A percentile compares a stretch with the other conserved stretches of the same genome.
Conservation (phyloP, 2,797 vertebrate genomes). For the Eulemur rubriventer region DNA sequence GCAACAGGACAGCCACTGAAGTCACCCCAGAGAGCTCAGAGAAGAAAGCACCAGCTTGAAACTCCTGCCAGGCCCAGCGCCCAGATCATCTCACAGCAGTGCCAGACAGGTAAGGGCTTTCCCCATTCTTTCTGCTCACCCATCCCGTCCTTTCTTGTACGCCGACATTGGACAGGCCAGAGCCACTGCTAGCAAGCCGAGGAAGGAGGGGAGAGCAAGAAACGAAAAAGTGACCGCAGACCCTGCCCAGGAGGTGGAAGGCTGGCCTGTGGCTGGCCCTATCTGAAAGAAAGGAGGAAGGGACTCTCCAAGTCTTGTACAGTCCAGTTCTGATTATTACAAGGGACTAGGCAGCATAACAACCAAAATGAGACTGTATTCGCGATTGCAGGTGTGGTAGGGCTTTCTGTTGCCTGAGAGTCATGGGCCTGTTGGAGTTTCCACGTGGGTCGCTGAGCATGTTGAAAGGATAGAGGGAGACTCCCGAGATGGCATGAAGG, state of each 20-base stretch:
- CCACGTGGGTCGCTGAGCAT: neutral
- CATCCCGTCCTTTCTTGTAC: neutral
- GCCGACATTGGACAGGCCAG: neutral
- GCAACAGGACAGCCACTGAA: neutral
- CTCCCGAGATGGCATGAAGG: neutral
- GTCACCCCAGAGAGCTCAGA: neutral
- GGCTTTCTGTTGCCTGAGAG: neutral
- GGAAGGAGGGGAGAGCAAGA: neutral
- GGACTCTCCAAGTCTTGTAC: neutral
- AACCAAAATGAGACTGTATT: neutral
- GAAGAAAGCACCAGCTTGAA: neutral
- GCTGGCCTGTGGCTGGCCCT: neutral
- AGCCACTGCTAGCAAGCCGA: neutral
- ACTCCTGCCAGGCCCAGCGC: neutral
- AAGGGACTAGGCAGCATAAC: neutral
- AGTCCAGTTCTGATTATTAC: neutral
- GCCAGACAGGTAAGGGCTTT: neutral
- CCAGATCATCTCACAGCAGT: neutral
- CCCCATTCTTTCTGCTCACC: neutral
- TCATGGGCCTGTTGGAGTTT: neutral
- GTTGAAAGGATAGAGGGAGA: neutral
- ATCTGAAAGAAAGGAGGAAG: neutral
- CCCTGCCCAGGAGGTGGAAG: neutral
- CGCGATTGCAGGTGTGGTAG: neutral
- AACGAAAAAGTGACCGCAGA: neutral